phyloP scores from a whole-genome alignment of 2,113 vertebrate genomes.

The Phalacrocorax carbo region DNA sequence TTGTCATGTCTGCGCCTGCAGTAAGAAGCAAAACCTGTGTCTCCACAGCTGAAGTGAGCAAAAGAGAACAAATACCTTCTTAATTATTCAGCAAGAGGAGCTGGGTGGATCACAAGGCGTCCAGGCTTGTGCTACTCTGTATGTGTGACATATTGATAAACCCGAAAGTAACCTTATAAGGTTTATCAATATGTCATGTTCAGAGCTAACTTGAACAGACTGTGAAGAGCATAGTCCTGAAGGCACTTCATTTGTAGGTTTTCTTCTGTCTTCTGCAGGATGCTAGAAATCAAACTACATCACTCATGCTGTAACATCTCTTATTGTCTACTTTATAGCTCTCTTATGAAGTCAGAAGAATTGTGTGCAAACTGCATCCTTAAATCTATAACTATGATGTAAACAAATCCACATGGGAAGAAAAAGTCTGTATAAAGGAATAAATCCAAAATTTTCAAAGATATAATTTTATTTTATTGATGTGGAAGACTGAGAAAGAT shows the following conservation, averaged over 20 bases:
- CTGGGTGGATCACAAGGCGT: not conserved
- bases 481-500: not conserved
- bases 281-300: not conserved
- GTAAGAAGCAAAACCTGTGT: not conserved
- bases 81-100: not conserved
- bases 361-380: not conserved
- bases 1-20: not conserved
- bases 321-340: not conserved
- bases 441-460: not conserved
- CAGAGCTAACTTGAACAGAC: not conserved
- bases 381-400: not conserved
- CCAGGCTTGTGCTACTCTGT: not conserved
- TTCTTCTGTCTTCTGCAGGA: not conserved
- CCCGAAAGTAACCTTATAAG: not conserved
- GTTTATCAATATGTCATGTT: not conserved
- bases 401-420: not conserved
- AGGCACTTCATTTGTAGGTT: not conserved
- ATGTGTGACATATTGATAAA: not conserved
- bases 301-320: not conserved
- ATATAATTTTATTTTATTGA: not conserved
- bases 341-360: not conserved
- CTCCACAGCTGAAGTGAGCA: not conserved
- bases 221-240: not conserved
- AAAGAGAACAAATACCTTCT: not conserved
- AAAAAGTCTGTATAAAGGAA: not conserved